Conservation (phyloP, 2,113 vertebrate species). For the Crotalus horridus region DNA sequence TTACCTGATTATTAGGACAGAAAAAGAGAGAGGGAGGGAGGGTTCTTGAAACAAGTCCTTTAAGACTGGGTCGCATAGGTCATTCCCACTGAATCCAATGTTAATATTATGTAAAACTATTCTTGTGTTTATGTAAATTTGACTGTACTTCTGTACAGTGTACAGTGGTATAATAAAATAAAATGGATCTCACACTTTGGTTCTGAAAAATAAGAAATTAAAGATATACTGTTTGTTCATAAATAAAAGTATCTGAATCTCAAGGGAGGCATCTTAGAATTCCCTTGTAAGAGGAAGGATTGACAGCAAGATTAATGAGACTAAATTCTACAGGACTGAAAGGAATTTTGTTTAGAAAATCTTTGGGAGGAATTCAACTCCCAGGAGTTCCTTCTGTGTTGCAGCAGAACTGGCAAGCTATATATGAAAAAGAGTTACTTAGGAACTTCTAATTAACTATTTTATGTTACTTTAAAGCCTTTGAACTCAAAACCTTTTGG, state of each 20-base stretch:
- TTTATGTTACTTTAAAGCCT: background rate
- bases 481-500: background rate
- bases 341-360: background rate
- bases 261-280: background rate
- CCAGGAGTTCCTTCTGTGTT: background rate
- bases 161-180: background rate
- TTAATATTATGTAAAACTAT: background rate
- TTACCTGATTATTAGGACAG: background rate
- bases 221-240: background rate
- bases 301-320: background rate
- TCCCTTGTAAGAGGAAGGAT: background rate
- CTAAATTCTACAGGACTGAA: background rate
- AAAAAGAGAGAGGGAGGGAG: background rate
- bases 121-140: background rate
- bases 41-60: background rate
- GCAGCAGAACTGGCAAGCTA: background rate
- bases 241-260: background rate
- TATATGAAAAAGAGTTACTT: background rate
- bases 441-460: background rate
- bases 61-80: background rate
- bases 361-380: background rate
- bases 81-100: background rate
- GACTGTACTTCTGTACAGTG: background rate
- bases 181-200: background rate
- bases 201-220: background rate